Evolutionary conservation across 2,888 invertebrate genomes (phyloP), one percentile per base, ranked within the genome.

Genomic region (Carpatolechia fugitivella): DNA sequence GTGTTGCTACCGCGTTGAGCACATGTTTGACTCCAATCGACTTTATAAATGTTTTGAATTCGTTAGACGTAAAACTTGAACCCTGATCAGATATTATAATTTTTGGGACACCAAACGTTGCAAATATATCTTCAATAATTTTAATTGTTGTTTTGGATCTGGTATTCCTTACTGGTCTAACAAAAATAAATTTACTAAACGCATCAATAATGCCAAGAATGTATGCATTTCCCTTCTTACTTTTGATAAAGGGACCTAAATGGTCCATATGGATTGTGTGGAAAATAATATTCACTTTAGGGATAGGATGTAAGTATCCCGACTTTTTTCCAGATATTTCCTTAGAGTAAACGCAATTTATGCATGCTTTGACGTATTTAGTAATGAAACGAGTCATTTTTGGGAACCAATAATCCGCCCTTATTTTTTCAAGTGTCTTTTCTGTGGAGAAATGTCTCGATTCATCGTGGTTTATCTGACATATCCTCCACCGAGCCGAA

Each of bases 171-270:
- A 64, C 61, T 0, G 60, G 40, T 51, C 59, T 62, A 13, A 61
- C 52, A 30, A 51, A 58, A 31, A 63, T 56, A 48, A 52, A 64
- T 54, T 63, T 62, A 11, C 61, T 61, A 40, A 62, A 66, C 0
- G 60, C 49, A 38, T 64, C 64, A 16, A 64, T 57, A 10, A 65
- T 56, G 3, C 30, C 52, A 1, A 62, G 40, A 11, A 64, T 58
- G 18, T 64, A 48, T 11, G 36, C 29, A 46, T 30, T 30, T 6
- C 46, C 46, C 13, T 13, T 10, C 29, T 46, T 46, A 46, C 46
- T 46, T 46, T 30, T 24, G 8, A 46, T 14, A 13, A 46, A 46
- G 3, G 46, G 29, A 1, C 46, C 30, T 6, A 46, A 8, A 14
- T 46, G 46, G 29, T 46, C 46, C 29, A 46, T 30, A n/a, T 46